Evolutionary conservation across 2,797 vertebrate genomes (phyloP), one percentile per base, ranked within the genome.

Genomic region (Enteromius viviparus): DNA sequence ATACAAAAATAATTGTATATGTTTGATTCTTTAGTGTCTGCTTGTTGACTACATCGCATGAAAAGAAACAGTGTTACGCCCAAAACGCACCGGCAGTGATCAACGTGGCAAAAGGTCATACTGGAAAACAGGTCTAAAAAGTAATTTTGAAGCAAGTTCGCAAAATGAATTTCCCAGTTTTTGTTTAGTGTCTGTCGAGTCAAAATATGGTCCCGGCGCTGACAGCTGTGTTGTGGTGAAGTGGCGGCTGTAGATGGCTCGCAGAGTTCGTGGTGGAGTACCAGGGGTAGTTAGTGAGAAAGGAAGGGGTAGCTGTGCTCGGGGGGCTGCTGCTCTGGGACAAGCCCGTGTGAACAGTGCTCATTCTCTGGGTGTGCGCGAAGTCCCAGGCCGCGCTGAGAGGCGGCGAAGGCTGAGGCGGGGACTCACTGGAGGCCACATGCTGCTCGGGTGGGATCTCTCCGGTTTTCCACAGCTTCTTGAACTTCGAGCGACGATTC

Each of bases 401-500:
- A 0, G 96, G 94, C 6, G 98, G 96, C 29, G 97, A 96, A 45
- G 92, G 88, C 88, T 96, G 96, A 2, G 96, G 93, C 0, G 97
- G 96, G 53, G 97, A 97, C 64, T 96, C 93, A 64, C 95, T 95
- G 87, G 95, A 93, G 51, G 94, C 95, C 0, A 95, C 94, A 29
- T 95, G 95, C 77, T 95, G 96, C 76, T 97, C 97, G 0, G 95
- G 93, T 3, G 96, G 96, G 64, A 98, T 94, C 93, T 98, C 97
- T 29, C 97, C 97, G 88, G 95, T 97, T 87, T 99, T 98, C 98
- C 98, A 99, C 95, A 98, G 94, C 92, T 98, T 99, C 93, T 98
- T 99, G 91, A 99, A 98, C 91, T 98, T 99, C 75, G 98, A 98
- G 42, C 98, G 95, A 47, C 98, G 97, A 90, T 99, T 99, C 91